Conservation (phyloP, 2,888 invertebrate genomes). For the Copidosoma aretas region DNA sequence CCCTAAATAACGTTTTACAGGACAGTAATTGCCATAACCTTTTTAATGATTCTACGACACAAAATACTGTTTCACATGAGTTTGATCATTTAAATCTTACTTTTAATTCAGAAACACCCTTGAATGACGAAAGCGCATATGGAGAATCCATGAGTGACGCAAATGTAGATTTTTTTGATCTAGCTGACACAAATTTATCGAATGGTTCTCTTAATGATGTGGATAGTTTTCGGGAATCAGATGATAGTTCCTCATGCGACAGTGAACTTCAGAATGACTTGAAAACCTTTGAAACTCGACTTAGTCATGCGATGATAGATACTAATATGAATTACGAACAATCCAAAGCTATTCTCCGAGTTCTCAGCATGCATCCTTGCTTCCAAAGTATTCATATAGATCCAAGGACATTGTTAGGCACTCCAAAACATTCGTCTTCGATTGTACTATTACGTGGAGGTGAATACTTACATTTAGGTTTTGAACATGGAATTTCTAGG, state of each 20-base stretch:
- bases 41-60: too few species aligned
- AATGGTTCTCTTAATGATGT: too few species aligned
- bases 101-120: too few species aligned
- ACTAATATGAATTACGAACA: not conserved
- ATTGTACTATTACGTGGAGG: not conserved
- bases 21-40: too few species aligned
- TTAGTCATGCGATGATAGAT: not conserved
- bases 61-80: too few species aligned
- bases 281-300: not conserved
- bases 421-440: not conserved
- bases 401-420: not conserved
- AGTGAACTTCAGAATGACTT: not conserved
- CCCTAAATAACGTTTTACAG: too few species aligned
- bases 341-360: not conserved
- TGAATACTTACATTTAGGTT: not conserved
- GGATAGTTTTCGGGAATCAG: not conserved
- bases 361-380: slow-evolving; percentile 1
- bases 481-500: not conserved
- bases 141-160: too few species aligned
- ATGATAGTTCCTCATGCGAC: not conserved
- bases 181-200: too few species aligned
- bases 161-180: too few species aligned
- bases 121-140: too few species aligned
- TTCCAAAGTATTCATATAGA: not conserved
- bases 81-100: too few species aligned